Base-by-base conservation (phyloP, 2,888 invertebrate species). In the Myopa testacea region DNA sequence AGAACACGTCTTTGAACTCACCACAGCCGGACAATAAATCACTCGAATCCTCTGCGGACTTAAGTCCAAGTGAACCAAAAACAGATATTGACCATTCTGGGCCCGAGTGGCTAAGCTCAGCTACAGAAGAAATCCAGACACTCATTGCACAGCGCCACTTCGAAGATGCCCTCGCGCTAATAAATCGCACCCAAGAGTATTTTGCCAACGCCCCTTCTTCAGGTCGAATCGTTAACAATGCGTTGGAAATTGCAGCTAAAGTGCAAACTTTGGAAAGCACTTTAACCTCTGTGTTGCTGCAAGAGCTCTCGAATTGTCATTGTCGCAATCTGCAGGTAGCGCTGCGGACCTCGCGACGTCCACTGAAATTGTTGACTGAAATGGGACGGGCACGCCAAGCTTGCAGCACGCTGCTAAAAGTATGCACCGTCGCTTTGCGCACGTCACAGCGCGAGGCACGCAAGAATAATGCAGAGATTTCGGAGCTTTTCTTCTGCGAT, bases 131-230 rank as follows among this genome's bases (percentile, higher is more conserved):
- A 89, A 90, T 99, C 76, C 98, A 99, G 90, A 97, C 98, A 16
- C 93, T 95, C 84, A 95, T 98, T 82, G 98, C 98, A 0, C 97
- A 98, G 89, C 92, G 98, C 83, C 96, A 98, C 89, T 98, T 98
- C 86, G 96, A 98, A 88, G 96, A 96, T 86, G 97, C 98, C 1
- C 94, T 96, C 81, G 92, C 93, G 81, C 90, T 97, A 16, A 92
- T 98, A 82, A 94, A 95, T 82, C 93, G 93, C 84, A 91, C 92
- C 0, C 91, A 91, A 80, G 90, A 91, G 7, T 93, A 91, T 84
- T 87, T 93, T 40, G 80, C 88, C 74, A 12, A 40, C 6, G 16
- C 26, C 16, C 34, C 37, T 34, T 12, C 52, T 34, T 81, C 85
- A 3, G 85, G 87, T 55, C 84, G 82, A 1, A 84, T 83, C 37